phyloP scores from a whole-genome alignment of 2,888 invertebrate species.

The Sinodicranocentrus sp. region DNA sequence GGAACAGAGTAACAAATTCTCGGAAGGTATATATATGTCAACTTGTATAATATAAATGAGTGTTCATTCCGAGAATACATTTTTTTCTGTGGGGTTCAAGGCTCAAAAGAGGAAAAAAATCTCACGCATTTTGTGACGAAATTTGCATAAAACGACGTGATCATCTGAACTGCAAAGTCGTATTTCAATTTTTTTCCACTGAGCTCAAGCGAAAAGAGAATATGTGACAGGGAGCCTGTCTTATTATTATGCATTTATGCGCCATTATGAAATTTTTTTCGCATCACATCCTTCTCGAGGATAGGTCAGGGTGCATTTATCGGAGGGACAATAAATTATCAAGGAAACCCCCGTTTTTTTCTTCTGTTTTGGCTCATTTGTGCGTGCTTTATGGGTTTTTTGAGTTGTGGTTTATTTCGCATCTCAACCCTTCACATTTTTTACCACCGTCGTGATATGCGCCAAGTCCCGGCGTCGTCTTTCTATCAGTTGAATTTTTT shows the following conservation, averaged over 20 bases:
- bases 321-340: no score
- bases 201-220: not conserved
- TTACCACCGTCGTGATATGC: no score
- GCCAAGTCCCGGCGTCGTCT: no score
- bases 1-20: not conserved
- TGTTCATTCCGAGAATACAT: not conserved
- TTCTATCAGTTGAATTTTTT: no score
- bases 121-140: not conserved
- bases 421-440: no score
- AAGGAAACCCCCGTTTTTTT: no score
- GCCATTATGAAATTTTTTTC: not conserved
- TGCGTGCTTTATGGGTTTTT: no score
- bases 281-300: not conserved
- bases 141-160: constrained; percentile 6
- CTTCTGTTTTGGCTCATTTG: no score
- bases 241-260: no score
- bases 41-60: not conserved
- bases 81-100: constrained; percentile 17
- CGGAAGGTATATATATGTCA: constrained; percentile 15
- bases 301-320: constrained; percentile 29
- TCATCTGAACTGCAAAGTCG: no score
- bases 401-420: no score
- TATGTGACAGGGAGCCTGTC: not conserved
- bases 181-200: not conserved
- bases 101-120: constrained; percentile 10